Evolutionary conservation across 2,888 invertebrate genomes (phyloP).

Genomic region (Drosophila birchii): DNA sequence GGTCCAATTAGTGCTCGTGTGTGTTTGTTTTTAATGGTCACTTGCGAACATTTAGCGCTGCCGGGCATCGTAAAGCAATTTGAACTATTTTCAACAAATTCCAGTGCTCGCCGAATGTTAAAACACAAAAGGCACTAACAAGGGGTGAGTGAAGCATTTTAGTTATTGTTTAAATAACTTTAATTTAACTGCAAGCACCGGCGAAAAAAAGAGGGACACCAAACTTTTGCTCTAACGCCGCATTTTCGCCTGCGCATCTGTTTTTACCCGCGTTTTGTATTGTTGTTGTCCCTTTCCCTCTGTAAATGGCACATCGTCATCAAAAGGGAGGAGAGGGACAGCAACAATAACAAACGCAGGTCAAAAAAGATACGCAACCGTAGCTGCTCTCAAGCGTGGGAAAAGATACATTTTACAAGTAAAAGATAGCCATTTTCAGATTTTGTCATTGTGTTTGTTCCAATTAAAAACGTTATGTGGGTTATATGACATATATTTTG

Average conservation of each 20-base stretch:
- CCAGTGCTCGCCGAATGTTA: conserved; percentile 11
- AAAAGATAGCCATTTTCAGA: not conserved
- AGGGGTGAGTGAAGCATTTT: not conserved
- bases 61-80: conserved; percentile 16
- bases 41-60: conserved; percentile 20
- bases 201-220: not conserved
- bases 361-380: too few relatives aligned
- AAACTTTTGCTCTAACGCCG: not conserved
- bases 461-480: conserved; percentile 4
- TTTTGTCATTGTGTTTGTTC: not conserved
- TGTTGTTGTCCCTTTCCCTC: too few relatives aligned
- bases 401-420: too few relatives aligned
- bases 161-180: conserved; percentile 22
- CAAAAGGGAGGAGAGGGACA: too few relatives aligned
- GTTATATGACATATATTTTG: not conserved
- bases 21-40: conserved; percentile 17
- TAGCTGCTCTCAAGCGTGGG: not conserved
- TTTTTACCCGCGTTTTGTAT: too few relatives aligned
- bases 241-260: not conserved
- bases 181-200: not conserved
- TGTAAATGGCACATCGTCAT: too few relatives aligned
- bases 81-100: conserved; percentile 17
- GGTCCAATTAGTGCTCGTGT: conserved; percentile 7
- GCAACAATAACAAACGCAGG: too few relatives aligned
- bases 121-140: not conserved